Evolutionary conservation across 2,888 invertebrate genomes (phyloP).

Genomic region (Amphimallon solstitiale): DNA sequence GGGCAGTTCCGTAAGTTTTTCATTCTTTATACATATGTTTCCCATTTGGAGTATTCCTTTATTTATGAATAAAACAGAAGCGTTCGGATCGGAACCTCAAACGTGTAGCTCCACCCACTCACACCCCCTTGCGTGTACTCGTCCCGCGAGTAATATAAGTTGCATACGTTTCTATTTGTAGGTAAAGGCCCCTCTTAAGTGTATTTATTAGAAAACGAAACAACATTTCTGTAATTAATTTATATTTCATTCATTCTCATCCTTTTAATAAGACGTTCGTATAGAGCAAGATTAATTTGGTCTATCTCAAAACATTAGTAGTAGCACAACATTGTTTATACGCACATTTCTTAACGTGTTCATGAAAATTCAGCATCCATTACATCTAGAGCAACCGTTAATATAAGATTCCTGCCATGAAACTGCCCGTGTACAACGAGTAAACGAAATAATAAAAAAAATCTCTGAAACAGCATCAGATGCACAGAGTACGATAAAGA

Average conservation of each 20-base stretch:
- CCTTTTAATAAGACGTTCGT: neutral
- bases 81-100: too few species aligned
- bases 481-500: slow-evolving; percentile 29
- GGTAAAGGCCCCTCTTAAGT: too few species aligned
- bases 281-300: neutral
- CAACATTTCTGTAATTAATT: too few species aligned
- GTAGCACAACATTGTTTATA: slow-evolving; percentile 12
- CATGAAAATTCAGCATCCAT: slow-evolving; percentile 32
- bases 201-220: too few species aligned
- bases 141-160: too few species aligned
- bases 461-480: slow-evolving; percentile 23
- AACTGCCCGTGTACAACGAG: slow-evolving; percentile 13
- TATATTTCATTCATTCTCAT: neutral
- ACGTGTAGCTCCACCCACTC: too few species aligned
- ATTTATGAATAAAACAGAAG: too few species aligned
- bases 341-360: slow-evolving; percentile 27
- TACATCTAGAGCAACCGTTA: slow-evolving; percentile 28
- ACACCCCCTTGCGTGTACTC: too few species aligned
- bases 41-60: too few species aligned
- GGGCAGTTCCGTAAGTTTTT: too few species aligned
- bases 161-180: too few species aligned
- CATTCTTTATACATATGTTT: too few species aligned
- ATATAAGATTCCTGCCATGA: slow-evolving; percentile 28
- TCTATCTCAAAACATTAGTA: slow-evolving; percentile 10
- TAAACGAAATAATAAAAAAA: slow-evolving; percentile 19